Evolutionary conservation across 2,113 vertebrate genomes (phyloP).

Genomic region (Sinocyclocheilus anshuiensis): DNA sequence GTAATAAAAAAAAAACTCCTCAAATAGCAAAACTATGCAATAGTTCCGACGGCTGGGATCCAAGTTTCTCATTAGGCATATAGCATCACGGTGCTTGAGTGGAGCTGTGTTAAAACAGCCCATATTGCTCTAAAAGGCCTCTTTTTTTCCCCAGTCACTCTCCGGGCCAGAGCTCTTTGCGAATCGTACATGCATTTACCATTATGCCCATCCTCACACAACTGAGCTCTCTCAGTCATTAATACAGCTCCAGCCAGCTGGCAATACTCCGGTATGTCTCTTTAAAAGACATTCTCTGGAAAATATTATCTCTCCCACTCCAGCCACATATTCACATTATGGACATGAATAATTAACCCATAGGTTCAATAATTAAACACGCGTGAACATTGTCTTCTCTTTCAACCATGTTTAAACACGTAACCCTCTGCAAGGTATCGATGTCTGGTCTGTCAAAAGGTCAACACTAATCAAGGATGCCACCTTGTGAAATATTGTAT

Average conservation of each 20-base stretch:
- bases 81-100: constrained; percentile 37
- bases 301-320: constrained; percentile 45
- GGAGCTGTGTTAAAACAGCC: constrained; percentile 40
- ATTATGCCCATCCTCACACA: constrained; percentile 50
- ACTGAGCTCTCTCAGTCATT: constrained; percentile 40
- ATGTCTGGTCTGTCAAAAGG: constrained; percentile 33
- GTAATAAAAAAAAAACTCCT: not conserved
- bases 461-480: constrained; percentile 30
- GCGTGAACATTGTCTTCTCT: constrained; percentile 37
- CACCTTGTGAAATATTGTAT: constrained; percentile 26
- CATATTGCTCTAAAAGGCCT: constrained; percentile 46
- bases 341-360: constrained; percentile 55
- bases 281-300: constrained; percentile 44
- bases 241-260: constrained; percentile 44
- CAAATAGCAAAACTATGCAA: constrained; percentile 39
- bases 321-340: constrained; percentile 46
- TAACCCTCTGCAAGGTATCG: constrained; percentile 19
- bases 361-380: constrained; percentile 57
- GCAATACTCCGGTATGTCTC: constrained; percentile 29
- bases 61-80: constrained; percentile 53
- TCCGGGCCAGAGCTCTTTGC: constrained; percentile 39
- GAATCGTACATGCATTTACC: constrained; percentile 60
- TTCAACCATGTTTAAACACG: constrained; percentile 41
- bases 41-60: constrained; percentile 43
- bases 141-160: constrained; percentile 44